Evolutionary conservation across 30 jellyfish, hydroid and myxozoan genomes (phyloP).

Genomic region (Euphysa ruthae): DNA sequence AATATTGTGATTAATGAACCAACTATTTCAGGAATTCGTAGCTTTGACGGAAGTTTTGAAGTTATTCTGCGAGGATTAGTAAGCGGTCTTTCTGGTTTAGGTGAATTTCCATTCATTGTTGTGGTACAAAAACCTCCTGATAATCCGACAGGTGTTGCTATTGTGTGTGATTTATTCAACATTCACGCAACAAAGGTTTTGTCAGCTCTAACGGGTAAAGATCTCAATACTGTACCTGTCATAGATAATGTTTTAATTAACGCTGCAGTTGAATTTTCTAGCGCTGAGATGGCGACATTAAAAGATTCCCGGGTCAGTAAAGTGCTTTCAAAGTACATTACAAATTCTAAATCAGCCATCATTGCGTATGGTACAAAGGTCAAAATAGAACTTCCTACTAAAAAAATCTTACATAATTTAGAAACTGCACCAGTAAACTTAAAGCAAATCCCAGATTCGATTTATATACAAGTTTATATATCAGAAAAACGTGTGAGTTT

Average conservation of each 20-base stretch:
- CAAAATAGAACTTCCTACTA: conserved; percentile 52
- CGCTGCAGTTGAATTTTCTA: conserved; percentile 46
- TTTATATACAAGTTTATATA: conserved; percentile 27
- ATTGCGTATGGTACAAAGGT: conserved; percentile 53
- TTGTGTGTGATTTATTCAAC: conserved; percentile 33
- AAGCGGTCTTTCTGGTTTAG: conserved; percentile 22
- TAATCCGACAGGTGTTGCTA: conserved; percentile 39
- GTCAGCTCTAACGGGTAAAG: conserved; percentile 43
- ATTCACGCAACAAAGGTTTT: conserved; percentile 47
- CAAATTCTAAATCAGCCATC: conserved; percentile 47
- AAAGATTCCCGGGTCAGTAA: conserved; percentile 33
- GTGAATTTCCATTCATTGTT: conserved; percentile 30
- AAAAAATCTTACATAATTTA: conserved; percentile 33
- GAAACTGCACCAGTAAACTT: conserved; percentile 16
- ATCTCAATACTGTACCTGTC: conserved; percentile 45
- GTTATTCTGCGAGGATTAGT: conserved; percentile 43
- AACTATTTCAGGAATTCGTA: conserved; percentile 36
- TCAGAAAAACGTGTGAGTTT: conserved; percentile 32
- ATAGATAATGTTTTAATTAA: conserved; percentile 40
- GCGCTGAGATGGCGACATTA: conserved; percentile 35
- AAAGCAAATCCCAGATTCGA: conserved; percentile 56
- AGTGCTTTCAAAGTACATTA: conserved; percentile 29
- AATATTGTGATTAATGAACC: conserved; percentile 43
- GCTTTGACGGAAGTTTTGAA: conserved; percentile 62
- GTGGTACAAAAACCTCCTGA: conserved; percentile 53